Evolutionary conservation across 2,113 vertebrate species (phyloP).

Genomic region (Nestor notabilis): DNA sequence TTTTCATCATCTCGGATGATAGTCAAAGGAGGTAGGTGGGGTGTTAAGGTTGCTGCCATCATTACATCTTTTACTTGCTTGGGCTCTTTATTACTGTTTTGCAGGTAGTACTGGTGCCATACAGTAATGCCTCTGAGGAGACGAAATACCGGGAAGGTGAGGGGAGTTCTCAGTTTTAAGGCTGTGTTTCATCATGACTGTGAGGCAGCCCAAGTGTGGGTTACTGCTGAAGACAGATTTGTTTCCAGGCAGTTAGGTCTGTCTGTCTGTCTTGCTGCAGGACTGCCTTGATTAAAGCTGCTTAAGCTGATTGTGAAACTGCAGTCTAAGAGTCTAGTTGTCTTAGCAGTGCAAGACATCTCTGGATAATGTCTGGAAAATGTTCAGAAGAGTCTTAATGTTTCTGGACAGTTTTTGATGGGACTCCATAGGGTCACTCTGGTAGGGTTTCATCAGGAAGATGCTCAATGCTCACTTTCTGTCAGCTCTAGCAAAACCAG

Average conservation of each 20-base stretch:
- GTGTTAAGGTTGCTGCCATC: not conserved
- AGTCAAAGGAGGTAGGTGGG: not conserved
- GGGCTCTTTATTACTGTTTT: not conserved
- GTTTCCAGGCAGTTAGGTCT: constrained; percentile 10
- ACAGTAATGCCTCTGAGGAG: not conserved
- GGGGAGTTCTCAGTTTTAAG: not conserved
- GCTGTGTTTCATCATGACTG: not conserved
- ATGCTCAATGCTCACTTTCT: not conserved
- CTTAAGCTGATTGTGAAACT: constrained; percentile 37
- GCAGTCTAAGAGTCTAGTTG: not conserved
- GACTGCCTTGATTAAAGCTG: constrained; percentile 36
- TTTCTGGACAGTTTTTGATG: not conserved
- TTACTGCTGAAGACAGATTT: constrained; percentile 6
- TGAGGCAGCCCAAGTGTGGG: not conserved
- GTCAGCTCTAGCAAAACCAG: not conserved
- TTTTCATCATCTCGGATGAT: not conserved
- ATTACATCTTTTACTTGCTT: not conserved
- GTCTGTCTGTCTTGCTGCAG: constrained; percentile 29
- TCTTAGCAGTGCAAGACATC: not conserved
- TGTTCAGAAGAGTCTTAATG: not conserved
- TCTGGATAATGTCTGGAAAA: not conserved
- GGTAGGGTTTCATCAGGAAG: not conserved
- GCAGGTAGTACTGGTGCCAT: not conserved
- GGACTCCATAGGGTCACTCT: not conserved
- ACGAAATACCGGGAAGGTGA: not conserved